These are phyloP conservation scores for Periphyllus acericola DNA, from an alignment of 2,888 invertebrate genomes.

Conservation along the genomic window DNA sequence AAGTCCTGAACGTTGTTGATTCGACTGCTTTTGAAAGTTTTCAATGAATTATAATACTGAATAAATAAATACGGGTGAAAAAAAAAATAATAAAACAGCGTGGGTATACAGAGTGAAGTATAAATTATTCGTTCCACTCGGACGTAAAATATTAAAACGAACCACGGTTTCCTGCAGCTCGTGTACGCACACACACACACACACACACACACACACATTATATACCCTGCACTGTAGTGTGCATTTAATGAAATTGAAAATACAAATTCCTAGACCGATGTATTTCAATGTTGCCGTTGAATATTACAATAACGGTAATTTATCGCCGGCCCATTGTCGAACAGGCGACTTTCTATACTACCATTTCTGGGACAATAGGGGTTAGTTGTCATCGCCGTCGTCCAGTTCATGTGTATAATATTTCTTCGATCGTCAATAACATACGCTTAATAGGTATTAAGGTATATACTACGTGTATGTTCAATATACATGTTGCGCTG, in stretches of 20 bases:
- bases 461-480: neutral
- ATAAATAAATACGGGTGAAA: neutral
- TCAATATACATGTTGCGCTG: neutral
- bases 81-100: neutral
- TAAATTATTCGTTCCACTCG: conserved; percentile 43
- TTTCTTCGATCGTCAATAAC: neutral
- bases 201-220: neutral
- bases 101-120: neutral
- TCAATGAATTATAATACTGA: neutral
- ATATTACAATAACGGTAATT: conserved; percentile 43
- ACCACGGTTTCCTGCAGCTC: neutral
- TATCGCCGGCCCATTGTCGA: conserved; percentile 21
- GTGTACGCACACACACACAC: neutral
- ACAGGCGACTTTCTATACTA: conserved; percentile 22
- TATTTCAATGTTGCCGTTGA: conserved; percentile 23
- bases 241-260: conserved; percentile 47
- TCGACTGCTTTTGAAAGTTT: conserved; percentile 22
- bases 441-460: neutral
- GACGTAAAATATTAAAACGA: conserved; percentile 49
- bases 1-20: neutral
- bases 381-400: neutral
- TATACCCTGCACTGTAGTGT: neutral
- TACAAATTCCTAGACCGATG: conserved; percentile 46
- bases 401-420: neutral
- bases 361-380: conserved; percentile 55